Base-by-base conservation (phyloP, 2,888 invertebrate genomes). In the Achlya flavicornis region DNA sequence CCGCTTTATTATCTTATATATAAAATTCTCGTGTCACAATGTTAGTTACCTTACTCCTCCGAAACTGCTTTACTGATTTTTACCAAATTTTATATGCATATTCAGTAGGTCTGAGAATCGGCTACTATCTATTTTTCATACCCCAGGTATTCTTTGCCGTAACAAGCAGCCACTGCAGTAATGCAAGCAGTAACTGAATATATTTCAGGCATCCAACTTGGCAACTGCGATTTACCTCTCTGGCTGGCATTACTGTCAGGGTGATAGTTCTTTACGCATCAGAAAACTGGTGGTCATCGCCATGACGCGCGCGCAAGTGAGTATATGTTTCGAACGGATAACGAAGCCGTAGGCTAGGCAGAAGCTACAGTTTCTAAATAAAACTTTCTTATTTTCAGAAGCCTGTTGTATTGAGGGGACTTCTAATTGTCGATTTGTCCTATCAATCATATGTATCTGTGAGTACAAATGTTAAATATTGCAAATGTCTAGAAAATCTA, bases 141-240 rank as follows among this genome's bases (percentile, higher is more conserved):
- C n/a, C n/a, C n/a, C n/a, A n/a, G 26, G 26, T 26, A 26, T 26
- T 26, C 26, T 26, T 26, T 26, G 26, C 26, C 26, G n/a, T n/a
- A n/a, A n/a, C n/a, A n/a, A n/a, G n/a, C n/a, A n/a, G n/a, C n/a
- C n/a, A n/a, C n/a, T n/a, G n/a, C n/a, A n/a, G n/a, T n/a, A n/a
- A n/a, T n/a, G n/a, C n/a, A n/a, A n/a, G n/a, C n/a, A n/a, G n/a
- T n/a, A n/a, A 19, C 10, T 8, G 16, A 16, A 53, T 14, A 41
- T 63, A 14, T 67, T 66, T 19, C 68, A 79, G 83, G 83, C 84
- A 0, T 74, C 80, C 0, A 67, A 70, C 3, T 61, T 89, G 12
- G 70, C 80, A 11, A 80, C 79, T 8, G 84, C 89, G 0, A 85
- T 89, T 63, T 85, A 78, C 63, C 66, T 64, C n/a, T 85, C 85